These are phyloP conservation scores for Octopus bimaculoides DNA, from an alignment of 1,140 invertebrate species.

Conservation along the genomic window DNA sequence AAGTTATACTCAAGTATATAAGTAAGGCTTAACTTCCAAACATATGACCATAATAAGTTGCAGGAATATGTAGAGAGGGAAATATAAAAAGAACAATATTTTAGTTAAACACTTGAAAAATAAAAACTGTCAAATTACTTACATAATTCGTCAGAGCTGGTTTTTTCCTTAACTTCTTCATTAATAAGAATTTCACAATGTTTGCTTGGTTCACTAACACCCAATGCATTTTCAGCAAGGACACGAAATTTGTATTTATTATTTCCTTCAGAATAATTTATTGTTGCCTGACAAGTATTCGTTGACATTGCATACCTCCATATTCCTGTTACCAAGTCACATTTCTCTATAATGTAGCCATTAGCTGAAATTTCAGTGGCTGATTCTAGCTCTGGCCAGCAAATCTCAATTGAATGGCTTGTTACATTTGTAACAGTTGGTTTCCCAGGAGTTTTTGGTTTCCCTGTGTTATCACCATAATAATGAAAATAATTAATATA, in stretches of 20 bases:
- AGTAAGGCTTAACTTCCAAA: too few relatives aligned
- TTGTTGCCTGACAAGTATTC: slow-evolving; percentile 80
- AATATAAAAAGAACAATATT: too few relatives aligned
- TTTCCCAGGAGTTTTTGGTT: slow-evolving; percentile 86
- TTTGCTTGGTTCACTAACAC: slow-evolving; percentile 81
- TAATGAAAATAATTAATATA: too few relatives aligned
- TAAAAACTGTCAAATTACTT: slow-evolving; percentile 20
- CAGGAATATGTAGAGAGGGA: too few relatives aligned
- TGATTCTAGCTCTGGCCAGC: slow-evolving; percentile 86
- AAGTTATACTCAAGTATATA: too few relatives aligned
- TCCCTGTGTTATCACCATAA: slow-evolving; percentile 62
- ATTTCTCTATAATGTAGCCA: slow-evolving; percentile 94
- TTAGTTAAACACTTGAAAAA: too few relatives aligned
- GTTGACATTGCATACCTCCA: slow-evolving; percentile 95
- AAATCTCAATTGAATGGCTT: slow-evolving; percentile 88
- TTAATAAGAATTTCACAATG: slow-evolving; percentile 40
- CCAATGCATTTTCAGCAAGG: slow-evolving; percentile 95
- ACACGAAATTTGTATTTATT: slow-evolving; percentile 94
- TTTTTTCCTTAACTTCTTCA: slow-evolving; percentile 64
- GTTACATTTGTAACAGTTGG: slow-evolving; percentile 91
- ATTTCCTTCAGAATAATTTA: slow-evolving; percentile 60
- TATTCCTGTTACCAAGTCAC: slow-evolving; percentile 80
- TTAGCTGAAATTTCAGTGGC: slow-evolving; percentile 93
- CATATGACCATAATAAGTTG: too few relatives aligned
- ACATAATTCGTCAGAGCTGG: slow-evolving; percentile 54